These are phyloP conservation scores for Lordiphosa stackelbergi DNA, from an alignment of 1,140 invertebrate genomes.

Conservation along the genomic window DNA sequence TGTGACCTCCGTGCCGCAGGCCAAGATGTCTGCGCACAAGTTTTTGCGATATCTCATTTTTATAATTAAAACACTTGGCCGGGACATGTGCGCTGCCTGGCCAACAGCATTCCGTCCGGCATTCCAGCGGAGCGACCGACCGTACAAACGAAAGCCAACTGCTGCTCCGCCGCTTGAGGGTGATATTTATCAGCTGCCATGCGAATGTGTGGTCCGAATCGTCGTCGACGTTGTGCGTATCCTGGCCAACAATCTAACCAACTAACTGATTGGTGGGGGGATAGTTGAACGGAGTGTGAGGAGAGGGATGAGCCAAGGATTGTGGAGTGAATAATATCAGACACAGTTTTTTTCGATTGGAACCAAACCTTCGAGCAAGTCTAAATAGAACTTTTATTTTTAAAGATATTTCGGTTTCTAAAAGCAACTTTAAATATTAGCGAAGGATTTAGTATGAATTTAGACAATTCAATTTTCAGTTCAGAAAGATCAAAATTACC, in stretches of 20 bases:
- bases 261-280: conserved; percentile 17
- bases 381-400: too few relatives aligned
- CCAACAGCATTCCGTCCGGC: conserved; percentile 31
- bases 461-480: too few relatives aligned
- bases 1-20: conserved; percentile 6
- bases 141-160: conserved; percentile 5
- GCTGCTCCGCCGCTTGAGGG: conserved; percentile 14
- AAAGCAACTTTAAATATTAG: too few relatives aligned
- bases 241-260: conserved; percentile 34
- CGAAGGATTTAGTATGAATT: too few relatives aligned
- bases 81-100: conserved; percentile 16
- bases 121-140: conserved; percentile 29
- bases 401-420: too few relatives aligned
- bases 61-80: conserved; percentile 55
- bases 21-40: conserved; percentile 30
- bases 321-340: not conserved
- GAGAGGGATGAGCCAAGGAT: conserved; percentile 1
- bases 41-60: conserved; percentile 44
- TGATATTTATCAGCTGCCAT: conserved; percentile 43
- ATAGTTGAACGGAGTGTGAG: conserved; percentile 1
- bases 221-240: conserved; percentile 25
- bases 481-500: too few relatives aligned
- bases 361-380: too few relatives aligned
- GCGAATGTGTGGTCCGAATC: conserved; percentile 37
- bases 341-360: too few relatives aligned